These are phyloP conservation scores for Andrena cerasifolii DNA, from an alignment of 1,140 invertebrate species.

Conservation along the genomic window DNA sequence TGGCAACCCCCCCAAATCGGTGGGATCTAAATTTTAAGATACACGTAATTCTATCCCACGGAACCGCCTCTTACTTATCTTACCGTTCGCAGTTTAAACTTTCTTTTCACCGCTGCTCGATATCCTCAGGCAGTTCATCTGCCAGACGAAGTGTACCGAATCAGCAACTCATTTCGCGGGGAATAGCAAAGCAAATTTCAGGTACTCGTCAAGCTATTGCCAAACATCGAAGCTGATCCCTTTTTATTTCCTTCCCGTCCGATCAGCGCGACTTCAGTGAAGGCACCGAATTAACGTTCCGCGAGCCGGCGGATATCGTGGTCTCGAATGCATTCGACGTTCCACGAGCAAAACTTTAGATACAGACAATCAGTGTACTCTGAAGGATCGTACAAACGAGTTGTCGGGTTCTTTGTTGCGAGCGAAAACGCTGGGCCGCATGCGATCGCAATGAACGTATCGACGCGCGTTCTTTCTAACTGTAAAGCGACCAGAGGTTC, in stretches of 20 bases:
- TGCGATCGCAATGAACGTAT: not conserved
- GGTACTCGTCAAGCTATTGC: not conserved
- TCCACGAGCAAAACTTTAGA: slow-evolving; percentile 32
- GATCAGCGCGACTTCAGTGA: not conserved
- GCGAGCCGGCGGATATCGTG: not conserved
- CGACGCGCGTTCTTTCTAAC: not conserved
- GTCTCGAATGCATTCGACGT: not conserved
- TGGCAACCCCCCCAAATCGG: too few relatives aligned
- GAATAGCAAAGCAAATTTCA: too few relatives aligned
- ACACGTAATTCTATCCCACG: too few relatives aligned
- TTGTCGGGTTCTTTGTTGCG: slow-evolving; percentile 13
- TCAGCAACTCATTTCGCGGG: not conserved
- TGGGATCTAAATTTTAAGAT: too few relatives aligned
- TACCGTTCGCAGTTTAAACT: too few relatives aligned
- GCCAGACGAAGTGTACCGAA: not conserved
- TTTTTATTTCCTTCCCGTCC: too few relatives aligned
- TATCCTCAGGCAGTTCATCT: slow-evolving; percentile 32
- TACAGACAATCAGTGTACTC: slow-evolving; percentile 41
- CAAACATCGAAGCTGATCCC: not conserved
- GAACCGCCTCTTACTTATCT: too few relatives aligned
- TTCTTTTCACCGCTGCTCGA: too few relatives aligned
- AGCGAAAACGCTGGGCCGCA: too few relatives aligned
- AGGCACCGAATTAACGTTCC: not conserved
- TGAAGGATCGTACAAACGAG: slow-evolving; percentile 9
- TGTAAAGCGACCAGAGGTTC: not conserved